These are phyloP conservation scores for Syngnathoides biaculeatus DNA, from an alignment of 2,113 vertebrate genomes.

Conservation along the genomic window DNA sequence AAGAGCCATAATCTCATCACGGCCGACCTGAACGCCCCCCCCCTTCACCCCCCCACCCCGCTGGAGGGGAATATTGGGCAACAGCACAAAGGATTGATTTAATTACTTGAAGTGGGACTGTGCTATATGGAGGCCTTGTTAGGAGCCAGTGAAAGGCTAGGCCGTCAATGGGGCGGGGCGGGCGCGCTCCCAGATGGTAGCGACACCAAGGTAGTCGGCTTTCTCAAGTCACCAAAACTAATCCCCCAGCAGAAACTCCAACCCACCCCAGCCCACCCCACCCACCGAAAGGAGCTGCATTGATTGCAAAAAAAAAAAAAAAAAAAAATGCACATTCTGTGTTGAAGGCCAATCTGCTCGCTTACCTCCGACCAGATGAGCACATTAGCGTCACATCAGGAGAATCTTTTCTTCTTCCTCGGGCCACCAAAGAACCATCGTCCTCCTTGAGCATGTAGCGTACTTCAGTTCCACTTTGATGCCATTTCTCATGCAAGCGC, in stretches of 20 bases:
- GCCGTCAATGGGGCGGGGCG: slow-evolving; percentile 56
- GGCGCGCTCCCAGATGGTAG: slow-evolving; percentile 55
- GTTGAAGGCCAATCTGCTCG: slow-evolving; percentile 75
- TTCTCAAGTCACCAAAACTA: slow-evolving; percentile 88
- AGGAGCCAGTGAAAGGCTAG: slow-evolving; percentile 86
- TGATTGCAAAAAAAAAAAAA: slow-evolving; percentile 78
- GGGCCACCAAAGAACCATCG: no score
- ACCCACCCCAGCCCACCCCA: slow-evolving; percentile 36
- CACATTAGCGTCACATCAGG: neutral
- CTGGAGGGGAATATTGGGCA: slow-evolving; percentile 89
- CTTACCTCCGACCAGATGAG: neutral
- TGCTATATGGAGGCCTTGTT: slow-evolving; percentile 89
- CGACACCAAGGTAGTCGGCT: slow-evolving; percentile 82
- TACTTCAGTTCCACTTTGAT: no score
- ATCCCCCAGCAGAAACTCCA: slow-evolving; percentile 85
- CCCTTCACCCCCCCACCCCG: slow-evolving; percentile 41
- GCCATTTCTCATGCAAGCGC: no score
- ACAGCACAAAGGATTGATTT: slow-evolving; percentile 97
- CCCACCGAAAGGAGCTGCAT: slow-evolving; percentile 79
- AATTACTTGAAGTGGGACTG: slow-evolving; percentile 98
- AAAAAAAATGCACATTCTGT: slow-evolving; percentile 77
- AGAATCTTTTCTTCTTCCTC: slow-evolving; percentile 20
- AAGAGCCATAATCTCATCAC: slow-evolving; percentile 94
- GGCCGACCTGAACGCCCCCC: slow-evolving; percentile 69
- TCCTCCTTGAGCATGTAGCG: no score